phyloP scores from a whole-genome alignment of 2,888 invertebrate genomes.

The Atethmia centrago region DNA sequence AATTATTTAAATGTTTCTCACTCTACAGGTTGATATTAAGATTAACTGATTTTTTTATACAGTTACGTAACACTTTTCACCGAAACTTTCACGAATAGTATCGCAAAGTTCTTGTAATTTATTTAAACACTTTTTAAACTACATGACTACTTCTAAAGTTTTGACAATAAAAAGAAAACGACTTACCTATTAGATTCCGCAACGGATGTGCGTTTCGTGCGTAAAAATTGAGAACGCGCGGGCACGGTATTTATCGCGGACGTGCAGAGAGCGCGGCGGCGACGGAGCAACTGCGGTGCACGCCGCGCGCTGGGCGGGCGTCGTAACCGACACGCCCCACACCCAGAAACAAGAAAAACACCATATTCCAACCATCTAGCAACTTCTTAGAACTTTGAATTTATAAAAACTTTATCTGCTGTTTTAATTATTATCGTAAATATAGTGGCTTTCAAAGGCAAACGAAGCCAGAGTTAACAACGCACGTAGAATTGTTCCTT shows the following conservation, averaged over 20 bases:
- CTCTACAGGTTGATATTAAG: not conserved
- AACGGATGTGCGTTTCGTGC: constrained; percentile 36
- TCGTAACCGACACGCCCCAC: constrained; percentile 81
- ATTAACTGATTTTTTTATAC: not conserved
- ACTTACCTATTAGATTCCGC: constrained; percentile 56
- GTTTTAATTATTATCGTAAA: constrained; percentile 23
- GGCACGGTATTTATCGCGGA: constrained; percentile 11
- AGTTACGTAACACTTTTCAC: not conserved
- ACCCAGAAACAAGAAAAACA: constrained; percentile 54
- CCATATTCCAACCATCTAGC: constrained; percentile 59
- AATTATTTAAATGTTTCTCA: not conserved
- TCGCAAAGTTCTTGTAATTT: not conserved
- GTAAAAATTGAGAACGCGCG: constrained; percentile 37
- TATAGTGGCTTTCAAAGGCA: constrained; percentile 18
- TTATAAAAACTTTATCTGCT: constrained; percentile 17
- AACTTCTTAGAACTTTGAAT: constrained; percentile 52
- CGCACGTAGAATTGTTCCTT: not conserved
- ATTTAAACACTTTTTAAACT: not conserved
- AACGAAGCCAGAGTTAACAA: constrained; percentile 1
- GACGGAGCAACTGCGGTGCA: constrained; percentile 75
- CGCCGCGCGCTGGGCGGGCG: constrained; percentile 81
- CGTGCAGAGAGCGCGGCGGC: constrained; percentile 70
- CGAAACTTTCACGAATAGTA: not conserved
- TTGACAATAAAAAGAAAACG: not conserved
- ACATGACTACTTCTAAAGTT: too few relatives aligned